Base-by-base conservation (phyloP, 2,888 invertebrate genomes). In the Hesperia comma region DNA sequence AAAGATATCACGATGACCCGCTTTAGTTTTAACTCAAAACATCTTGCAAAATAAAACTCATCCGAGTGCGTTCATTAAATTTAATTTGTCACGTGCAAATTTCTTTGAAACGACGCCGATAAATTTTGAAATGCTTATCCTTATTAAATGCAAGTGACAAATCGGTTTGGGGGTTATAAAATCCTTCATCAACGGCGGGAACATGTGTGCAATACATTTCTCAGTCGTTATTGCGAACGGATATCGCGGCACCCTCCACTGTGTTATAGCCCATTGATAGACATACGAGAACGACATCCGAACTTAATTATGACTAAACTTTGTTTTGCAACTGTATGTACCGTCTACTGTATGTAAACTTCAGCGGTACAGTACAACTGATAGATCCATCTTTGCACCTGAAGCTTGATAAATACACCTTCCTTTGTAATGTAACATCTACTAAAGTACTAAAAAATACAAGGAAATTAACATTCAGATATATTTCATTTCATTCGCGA, bases 181-280 rank as follows among this genome's bases (percentile, higher is more conserved):
- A 87, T 87, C 84, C 81, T 77, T 86, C 87, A 75, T 80, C 87
- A 67, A 43, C 21, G n/a, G 26, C 58, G 64, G 64, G 53, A 64
- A 57, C 64, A 64, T 58, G 64, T 64, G 64, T 60, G 58, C 63
- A 75, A 73, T 71, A 67, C 77, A 77, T 81, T 77, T 84, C 79
- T 84, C 83, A 79, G 74, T 71, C 79, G 83, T 89, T 88, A 89
- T 88, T 90, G 86, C 88, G 75, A 89, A 85, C 89, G 89, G 89
- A 90, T 88, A 85, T 84, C 82, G 82, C 77, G 72, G 79, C 77
- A 79, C 81, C 79, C 77, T 78, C 76, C 79, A 74, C 73, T 73
- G 77, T 74, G 78, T 85, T 82, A 83, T 78, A 77, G 72, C 77
- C 81, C 72, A 82, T 76, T 88, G 88, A 90, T 85, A 85, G 88